Percentiles rank a stretch among this genome's conserved stretches.
Conservation (phyloP, 2,888 invertebrate species). For the Dasypolia templi region DNA sequence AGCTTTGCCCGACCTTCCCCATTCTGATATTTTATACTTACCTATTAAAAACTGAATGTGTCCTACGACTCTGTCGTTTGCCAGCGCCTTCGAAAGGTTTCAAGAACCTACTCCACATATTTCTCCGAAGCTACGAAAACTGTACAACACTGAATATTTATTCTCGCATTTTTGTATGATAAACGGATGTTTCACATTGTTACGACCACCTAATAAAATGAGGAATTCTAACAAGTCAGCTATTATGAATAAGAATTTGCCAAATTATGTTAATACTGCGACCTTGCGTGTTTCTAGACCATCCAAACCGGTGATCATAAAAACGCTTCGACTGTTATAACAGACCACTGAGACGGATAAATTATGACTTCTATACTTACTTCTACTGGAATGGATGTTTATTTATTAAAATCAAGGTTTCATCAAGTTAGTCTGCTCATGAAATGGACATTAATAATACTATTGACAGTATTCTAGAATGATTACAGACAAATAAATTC, state of each 20-base stretch:
- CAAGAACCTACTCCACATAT: background rate
- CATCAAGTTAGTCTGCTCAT: background rate
- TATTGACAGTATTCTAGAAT: too few species aligned
- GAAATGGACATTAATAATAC: too few species aligned
- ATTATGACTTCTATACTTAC: background rate
- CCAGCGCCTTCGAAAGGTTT: too few species aligned
- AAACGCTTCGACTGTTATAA: slow-evolving; percentile 1
- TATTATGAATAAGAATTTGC: slow-evolving; percentile 21
- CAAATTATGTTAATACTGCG: slow-evolving; percentile 22
- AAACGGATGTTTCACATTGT: slow-evolving; percentile 31
- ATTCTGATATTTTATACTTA: too few species aligned
- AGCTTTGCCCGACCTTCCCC: too few species aligned
- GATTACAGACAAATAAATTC: too few species aligned
- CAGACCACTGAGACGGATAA: background rate
- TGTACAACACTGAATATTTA: background rate
- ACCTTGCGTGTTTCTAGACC: slow-evolving; percentile 38
- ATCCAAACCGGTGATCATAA: background rate
- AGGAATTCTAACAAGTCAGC: slow-evolving; percentile 31
- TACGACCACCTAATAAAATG: slow-evolving; percentile 29
- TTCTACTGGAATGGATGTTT: background rate
- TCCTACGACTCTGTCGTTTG: too few species aligned
- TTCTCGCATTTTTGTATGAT: slow-evolving; percentile 16
- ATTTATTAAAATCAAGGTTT: background rate
- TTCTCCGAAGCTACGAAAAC: background rate
- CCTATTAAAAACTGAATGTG: too few species aligned